Conservation (phyloP, 2,113 vertebrate species). For the Anas platyrhynchos region DNA sequence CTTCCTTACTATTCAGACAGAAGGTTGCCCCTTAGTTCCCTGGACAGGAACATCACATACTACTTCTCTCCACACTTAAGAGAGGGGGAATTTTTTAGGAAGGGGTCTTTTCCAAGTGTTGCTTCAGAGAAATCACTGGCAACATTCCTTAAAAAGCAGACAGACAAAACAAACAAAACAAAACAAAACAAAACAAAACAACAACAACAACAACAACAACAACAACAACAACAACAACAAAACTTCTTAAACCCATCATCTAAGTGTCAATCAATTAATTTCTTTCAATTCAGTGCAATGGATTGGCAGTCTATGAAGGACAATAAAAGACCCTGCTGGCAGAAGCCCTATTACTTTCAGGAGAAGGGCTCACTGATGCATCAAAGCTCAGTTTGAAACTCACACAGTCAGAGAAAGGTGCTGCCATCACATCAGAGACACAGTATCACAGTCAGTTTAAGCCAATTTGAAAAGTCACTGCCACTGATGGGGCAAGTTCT, state of each 20-base stretch:
- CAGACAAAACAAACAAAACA: not conserved
- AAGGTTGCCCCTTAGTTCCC: not conserved
- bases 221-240: not conserved
- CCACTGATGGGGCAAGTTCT: not conserved
- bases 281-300: not conserved
- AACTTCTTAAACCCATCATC: not conserved
- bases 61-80: not conserved
- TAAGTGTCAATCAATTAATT: not conserved
- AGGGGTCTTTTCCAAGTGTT: not conserved
- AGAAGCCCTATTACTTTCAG: not conserved
- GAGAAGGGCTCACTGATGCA: not conserved
- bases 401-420: not conserved
- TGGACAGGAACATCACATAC: not conserved
- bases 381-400: not conserved
- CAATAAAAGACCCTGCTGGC: not conserved
- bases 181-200: not conserved
- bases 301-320: not conserved
- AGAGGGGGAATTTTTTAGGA: not conserved
- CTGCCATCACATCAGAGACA: not conserved
- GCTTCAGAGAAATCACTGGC: not conserved
- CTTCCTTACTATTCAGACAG: not conserved
- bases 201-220: not conserved
- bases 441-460: not conserved
- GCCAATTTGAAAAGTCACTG: not conserved
- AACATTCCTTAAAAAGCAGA: not conserved